phyloP scores from a whole-genome alignment of 30 jellyfish, hydroid and myxozoan genomes.

The Aurelia sp. region DNA sequence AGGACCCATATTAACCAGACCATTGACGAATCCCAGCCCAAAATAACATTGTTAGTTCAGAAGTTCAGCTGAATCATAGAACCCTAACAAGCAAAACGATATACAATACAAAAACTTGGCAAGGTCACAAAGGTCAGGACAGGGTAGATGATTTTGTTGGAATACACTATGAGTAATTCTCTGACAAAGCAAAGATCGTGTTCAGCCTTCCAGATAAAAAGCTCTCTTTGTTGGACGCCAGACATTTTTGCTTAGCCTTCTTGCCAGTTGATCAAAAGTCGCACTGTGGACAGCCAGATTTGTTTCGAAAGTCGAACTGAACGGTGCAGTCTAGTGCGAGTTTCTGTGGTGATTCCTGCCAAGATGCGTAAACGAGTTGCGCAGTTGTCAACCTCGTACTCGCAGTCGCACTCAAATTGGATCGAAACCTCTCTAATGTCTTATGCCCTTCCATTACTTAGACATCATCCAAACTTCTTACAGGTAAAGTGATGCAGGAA shows the following conservation, averaged over 20 bases:
- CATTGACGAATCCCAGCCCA: too few relatives aligned
- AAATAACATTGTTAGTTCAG: too few relatives aligned
- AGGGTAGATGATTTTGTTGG: too few relatives aligned
- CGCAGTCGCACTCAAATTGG: conserved; percentile 58
- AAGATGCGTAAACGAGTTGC: conserved; percentile 54
- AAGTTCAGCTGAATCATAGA: too few relatives aligned
- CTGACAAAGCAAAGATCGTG: conserved; percentile 44
- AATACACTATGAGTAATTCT: conserved; percentile 61
- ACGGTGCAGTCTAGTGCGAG: conserved; percentile 58
- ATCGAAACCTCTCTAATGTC: conserved; percentile 74
- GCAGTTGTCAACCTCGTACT: conserved; percentile 57
- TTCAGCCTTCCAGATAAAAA: conserved; percentile 63
- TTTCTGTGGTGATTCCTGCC: conserved; percentile 66
- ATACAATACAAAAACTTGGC: too few relatives aligned
- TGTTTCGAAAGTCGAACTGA: conserved; percentile 52
- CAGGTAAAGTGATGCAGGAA: too few relatives aligned
- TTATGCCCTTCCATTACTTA: too few relatives aligned
- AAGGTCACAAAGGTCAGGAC: too few relatives aligned
- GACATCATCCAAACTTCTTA: too few relatives aligned
- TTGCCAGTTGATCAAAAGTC: conserved; percentile 18
- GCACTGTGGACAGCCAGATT: conserved; percentile 22
- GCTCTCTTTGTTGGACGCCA: conserved; percentile 35
- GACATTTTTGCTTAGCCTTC: conserved; percentile 29
- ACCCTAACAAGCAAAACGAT: too few relatives aligned
- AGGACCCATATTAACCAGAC: too few relatives aligned